Evolutionary conservation across 2,797 vertebrate species (phyloP).

Genomic region (Uromys caudimaculatus): DNA sequence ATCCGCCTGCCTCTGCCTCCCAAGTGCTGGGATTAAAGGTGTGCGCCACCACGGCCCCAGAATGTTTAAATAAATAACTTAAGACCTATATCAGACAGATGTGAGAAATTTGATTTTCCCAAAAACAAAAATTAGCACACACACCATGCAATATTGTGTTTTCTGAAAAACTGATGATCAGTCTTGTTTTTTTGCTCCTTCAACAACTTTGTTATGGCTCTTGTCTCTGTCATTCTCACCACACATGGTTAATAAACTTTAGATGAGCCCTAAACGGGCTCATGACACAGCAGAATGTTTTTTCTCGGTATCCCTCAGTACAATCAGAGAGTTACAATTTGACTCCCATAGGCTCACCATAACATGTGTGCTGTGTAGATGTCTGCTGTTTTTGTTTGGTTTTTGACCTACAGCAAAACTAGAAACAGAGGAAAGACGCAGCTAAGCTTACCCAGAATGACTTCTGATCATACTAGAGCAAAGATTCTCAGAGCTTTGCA

Average conservation of each 20-base stretch:
- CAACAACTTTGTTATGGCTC: neutral
- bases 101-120: constrained; percentile 47
- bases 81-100: neutral
- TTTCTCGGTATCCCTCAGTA: constrained; percentile 10
- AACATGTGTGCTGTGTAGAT: neutral
- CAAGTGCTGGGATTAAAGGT: no score
- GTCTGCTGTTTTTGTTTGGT: neutral
- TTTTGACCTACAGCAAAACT: neutral
- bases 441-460: neutral
- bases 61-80: constrained; percentile 53
- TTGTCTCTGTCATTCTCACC: neutral
- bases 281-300: neutral
- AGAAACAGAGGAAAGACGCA: neutral
- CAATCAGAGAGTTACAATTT: neutral
- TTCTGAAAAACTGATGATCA: constrained; percentile 20
- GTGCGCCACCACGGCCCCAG: no score
- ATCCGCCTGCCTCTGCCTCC: no score
- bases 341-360: neutral
- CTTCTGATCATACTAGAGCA: neutral
- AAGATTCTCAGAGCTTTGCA: neutral
- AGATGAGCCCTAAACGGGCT: constrained; percentile 10
- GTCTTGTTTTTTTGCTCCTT: constrained; percentile 1
- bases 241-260: neutral
- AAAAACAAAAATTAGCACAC: constrained; percentile 36
- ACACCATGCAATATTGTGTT: neutral